phyloP scores from a whole-genome alignment of 2,888 invertebrate species.

The Drosophila helvetica region DNA sequence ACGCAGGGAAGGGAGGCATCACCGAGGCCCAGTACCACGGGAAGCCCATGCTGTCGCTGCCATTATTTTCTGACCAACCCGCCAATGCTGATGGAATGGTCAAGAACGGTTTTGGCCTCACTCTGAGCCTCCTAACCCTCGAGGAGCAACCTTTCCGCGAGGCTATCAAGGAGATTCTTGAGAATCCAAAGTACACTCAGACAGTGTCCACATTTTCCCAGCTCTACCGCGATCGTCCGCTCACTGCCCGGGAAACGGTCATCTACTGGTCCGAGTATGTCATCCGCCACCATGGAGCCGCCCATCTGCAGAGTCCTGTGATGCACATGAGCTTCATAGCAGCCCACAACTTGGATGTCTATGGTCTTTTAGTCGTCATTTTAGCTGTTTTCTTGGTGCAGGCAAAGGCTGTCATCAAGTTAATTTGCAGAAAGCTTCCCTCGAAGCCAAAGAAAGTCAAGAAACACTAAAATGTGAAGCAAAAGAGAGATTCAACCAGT shows the following conservation, averaged over 20 bases:
- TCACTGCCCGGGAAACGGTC: constrained; percentile 84
- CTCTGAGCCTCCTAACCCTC: constrained; percentile 56
- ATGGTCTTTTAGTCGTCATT: constrained; percentile 37
- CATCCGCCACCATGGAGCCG: constrained; percentile 85
- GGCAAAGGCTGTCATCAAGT: background rate
- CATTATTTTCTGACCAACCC: constrained; percentile 80
- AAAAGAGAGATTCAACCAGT: no score
- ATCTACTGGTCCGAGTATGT: constrained; percentile 86
- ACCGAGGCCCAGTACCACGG: constrained; percentile 87
- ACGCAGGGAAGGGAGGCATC: constrained; percentile 87
- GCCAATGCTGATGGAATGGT: constrained; percentile 69
- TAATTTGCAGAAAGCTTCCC: constrained; percentile 18
- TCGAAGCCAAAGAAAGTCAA: background rate
- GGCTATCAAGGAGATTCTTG: constrained; percentile 63
- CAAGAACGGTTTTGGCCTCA: constrained; percentile 69
- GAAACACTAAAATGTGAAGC: background rate
- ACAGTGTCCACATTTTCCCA: constrained; percentile 83
- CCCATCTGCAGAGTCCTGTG: constrained; percentile 85
- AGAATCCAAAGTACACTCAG: constrained; percentile 64
- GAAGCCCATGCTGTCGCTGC: constrained; percentile 84
- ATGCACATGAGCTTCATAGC: constrained; percentile 84
- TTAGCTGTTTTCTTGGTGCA: background rate
- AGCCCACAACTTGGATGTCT: constrained; percentile 85
- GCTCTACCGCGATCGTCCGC: constrained; percentile 85
- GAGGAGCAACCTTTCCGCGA: constrained; percentile 58